Base-by-base conservation (phyloP, 2,113 vertebrate genomes). In the Cryptoleucopteryx plumbea region DNA sequence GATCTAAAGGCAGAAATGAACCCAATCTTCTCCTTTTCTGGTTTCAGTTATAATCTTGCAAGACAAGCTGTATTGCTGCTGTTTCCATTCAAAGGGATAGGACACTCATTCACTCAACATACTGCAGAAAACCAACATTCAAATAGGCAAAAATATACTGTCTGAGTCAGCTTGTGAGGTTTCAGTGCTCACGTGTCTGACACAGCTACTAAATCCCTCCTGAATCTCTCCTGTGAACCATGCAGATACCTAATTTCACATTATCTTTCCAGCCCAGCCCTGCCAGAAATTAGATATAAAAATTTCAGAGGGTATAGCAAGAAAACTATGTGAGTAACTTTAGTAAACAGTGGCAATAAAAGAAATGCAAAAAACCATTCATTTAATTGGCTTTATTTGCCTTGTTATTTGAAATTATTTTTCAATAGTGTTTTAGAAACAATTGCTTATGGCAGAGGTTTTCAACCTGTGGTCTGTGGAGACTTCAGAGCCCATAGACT, bases 331-430 rank as follows among this genome's bases (percentile, higher is more conserved):
- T 45, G 8, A 47, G 4, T 43, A 27, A 81, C 8, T 66, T 82
- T 23, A 66, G 11, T 18, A 48, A 62, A 48, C 1, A 40, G 8
- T 31, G 42, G 9, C 18, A 53, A 74, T 25, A 66, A 47, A 82
- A 70, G 10, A 66, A 78, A 53, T 27, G 3, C 4, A 93, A 93
- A 80, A 14, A 0, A 0, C 1, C 40, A 13, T 14, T 66, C 3
- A 75, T 52, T 70, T 23, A 11, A 36, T 61, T 75, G 2, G 6
- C 2, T 72, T 63, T 50, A 25, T 62, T 66, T 86, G 7, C 47
- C 45, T 77, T 56, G 7, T 4, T n/a, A 13, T 71, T 88, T 73
- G 19, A 81, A 38, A 11, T 11, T 67, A 21, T 7, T 48, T 77
- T 65, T 63, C 42, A 73, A 0, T 17, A 59, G 6, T 14, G 26